These are phyloP conservation scores for Corvus cornix DNA, from an alignment of 2,113 vertebrate genomes.

Conservation along the genomic window DNA sequence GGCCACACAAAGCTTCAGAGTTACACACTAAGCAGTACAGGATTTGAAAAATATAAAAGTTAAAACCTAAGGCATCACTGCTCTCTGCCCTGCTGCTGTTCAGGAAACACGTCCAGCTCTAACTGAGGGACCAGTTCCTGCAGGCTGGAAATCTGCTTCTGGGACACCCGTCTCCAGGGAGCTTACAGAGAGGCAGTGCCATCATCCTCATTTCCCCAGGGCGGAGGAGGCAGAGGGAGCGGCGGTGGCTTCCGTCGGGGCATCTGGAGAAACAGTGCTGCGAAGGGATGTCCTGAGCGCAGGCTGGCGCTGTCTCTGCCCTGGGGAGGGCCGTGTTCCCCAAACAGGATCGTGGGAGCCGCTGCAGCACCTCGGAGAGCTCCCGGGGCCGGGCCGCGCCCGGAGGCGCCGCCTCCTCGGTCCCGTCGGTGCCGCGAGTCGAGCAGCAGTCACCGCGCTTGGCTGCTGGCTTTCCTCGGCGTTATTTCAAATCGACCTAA, in stretches of 20 bases:
- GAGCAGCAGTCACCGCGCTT: fast-evolving
- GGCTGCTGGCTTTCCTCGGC: not conserved
- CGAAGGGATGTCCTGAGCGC: fast-evolving
- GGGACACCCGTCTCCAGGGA: not conserved
- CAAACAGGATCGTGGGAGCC: fast-evolving
- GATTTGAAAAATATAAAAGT: no score
- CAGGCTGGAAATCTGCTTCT: not conserved
- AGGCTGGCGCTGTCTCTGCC: not conserved
- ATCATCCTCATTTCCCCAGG: not conserved
- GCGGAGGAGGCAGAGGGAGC: no score
- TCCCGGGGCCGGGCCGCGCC: not conserved
- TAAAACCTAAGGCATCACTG: not conserved
- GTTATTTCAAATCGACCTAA: fast-evolving
- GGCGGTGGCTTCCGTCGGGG: not conserved
- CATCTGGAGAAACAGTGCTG: not conserved
- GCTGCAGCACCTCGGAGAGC: conserved; percentile 53
- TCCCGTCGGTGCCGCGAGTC: fast-evolving
- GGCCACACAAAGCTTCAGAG: no score
- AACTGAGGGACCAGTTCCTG: not conserved
- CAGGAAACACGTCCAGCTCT: not conserved
- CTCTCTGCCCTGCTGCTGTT: not conserved
- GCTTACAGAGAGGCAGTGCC: no score
- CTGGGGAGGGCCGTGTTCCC: fast-evolving
- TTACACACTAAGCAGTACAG: no score
- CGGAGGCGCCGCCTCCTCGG: not conserved